Evolutionary conservation across 2,113 vertebrate species (phyloP), one percentile per base, ranked within the genome.

Genomic region (Anhinga rufa): DNA sequence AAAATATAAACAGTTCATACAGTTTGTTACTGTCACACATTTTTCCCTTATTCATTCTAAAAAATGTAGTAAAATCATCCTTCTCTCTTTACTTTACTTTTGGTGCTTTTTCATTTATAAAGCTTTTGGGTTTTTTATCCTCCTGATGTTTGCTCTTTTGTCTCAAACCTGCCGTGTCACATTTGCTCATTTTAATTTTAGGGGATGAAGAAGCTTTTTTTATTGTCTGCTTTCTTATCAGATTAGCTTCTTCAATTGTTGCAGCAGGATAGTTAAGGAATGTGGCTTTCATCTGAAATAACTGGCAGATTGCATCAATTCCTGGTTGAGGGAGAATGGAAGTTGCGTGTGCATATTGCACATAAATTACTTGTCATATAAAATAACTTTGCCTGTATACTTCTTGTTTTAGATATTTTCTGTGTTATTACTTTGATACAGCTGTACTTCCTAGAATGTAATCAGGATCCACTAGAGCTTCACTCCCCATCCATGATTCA

Each of bases 401-500:
- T 52, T 64, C 19, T 26, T 57, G 12, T 1, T 85, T 65, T 24
- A 38, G 51, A 1, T 64, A 12, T 42, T 85, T 64, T 49, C 26
- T 85, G 13, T 54, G 55, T 64, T 75, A 22, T 1, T 44, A 17
- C 40, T 55, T 52, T 6, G 18, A 9, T 36, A 18, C 7, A 65
- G n/a, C 40, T 76, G 14, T 44, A n/a, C 46, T 57, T 80, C 28
- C 71, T 40, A 12, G 21, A 68, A 58, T 32, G 28, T 48, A n/a
- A n/a, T 46, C 2, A 2, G 62, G 28, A 52, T 55, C 18, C 21
- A 9, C 20, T 52, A 70, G 36, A 75, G 28, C 48, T 72, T 71
- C 18, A 13, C 15, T 91, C 21, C 12, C 9, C 4, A 4, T 6
- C 11, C 24, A 3, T 17, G 13, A 24, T 38, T 66, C 0, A 0